A percentile compares a stretch with the other conserved stretches of the same genome.
Evolutionary conservation across 2,797 vertebrate genomes (phyloP).

Genomic region (Bryconaethiops microstoma): DNA sequence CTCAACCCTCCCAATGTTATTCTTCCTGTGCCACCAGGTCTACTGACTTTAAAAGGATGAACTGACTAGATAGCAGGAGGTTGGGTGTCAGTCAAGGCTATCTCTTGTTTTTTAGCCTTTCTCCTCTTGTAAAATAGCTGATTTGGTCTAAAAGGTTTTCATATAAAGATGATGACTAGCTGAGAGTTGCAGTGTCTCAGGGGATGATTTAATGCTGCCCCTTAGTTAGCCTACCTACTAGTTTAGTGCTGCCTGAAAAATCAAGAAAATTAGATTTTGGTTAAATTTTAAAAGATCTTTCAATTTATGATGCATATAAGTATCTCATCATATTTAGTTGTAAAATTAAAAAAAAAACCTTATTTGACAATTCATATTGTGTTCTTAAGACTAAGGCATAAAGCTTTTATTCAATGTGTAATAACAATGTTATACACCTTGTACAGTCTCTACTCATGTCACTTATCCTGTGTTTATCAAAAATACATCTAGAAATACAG

Average conservation of each 20-base stretch:
- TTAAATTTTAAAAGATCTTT: neutral
- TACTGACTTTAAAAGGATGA: constrained; percentile 51
- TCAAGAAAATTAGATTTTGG: neutral
- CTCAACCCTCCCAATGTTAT: constrained; percentile 40
- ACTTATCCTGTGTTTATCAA: too few relatives aligned
- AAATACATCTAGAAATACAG: too few relatives aligned
- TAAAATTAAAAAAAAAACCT: neutral
- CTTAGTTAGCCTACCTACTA: constrained; percentile 33
- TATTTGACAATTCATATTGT: too few relatives aligned
- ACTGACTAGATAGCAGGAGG: constrained; percentile 44
- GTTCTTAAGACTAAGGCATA: too few relatives aligned
- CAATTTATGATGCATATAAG: neutral
- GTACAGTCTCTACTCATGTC: too few relatives aligned
- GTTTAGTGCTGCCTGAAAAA: neutral
- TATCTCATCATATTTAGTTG: neutral
- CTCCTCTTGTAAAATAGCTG: constrained; percentile 39
- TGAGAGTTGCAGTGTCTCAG: constrained; percentile 14
- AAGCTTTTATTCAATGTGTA: too few relatives aligned
- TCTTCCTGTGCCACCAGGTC: constrained; percentile 32
- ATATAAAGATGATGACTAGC: constrained; percentile 22
- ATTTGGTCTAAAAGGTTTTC: constrained; percentile 46
- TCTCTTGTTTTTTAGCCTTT: constrained; percentile 40
- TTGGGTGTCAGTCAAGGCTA: constrained; percentile 29
- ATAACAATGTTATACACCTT: too few relatives aligned
- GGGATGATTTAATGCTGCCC: constrained; percentile 39